Base-by-base conservation (phyloP, 2,113 vertebrate genomes). In the Choloepus hoffmanni region DNA sequence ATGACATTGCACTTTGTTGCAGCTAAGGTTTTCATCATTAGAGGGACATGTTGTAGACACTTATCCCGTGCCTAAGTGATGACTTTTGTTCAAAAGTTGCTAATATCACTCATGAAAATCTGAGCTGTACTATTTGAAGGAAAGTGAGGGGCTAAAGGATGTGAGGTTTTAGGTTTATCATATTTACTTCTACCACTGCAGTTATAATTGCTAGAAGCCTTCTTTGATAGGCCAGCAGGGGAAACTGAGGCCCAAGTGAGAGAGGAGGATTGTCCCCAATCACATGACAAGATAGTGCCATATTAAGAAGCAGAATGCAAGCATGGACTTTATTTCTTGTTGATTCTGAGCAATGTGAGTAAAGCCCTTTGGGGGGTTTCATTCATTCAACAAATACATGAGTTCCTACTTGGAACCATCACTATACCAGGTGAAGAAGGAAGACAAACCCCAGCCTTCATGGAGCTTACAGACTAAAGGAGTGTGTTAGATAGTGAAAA, bases 1-100 rank as follows among this genome's bases (percentile, higher is more conserved):
- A 33, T 1, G 5, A 74, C 30, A 40, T 36, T 60, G 24, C 8
- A 50, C 24, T 89, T 7, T 74, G 43, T 30, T 72, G 11, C 50
- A 78, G 8, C 16, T 77, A 19, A 19, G 73, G 26, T 77, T 96
- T 95, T 93, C 26, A 53, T 89, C 83, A 74, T 62, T 96, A 89
- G 62, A 74, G 55, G 68, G 43, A 14, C 67, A 92, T 62, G 45
- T 16, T 90, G 4, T 85, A 60, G 40, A 53, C 24, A 85, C 55
- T 81, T 82, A 78, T 18, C 60, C 73, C 74, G 48, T 15, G 48
- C 5, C 16, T 67, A 77, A 77, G n/a, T 63, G 33, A 67, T 36
- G 18, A 30, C 26, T 23, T 90, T 95, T 87, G 18, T 74, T 94
- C 28, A 72, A 88, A 90, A 93, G 15, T 88, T 81, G 4, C 60